Evolutionary conservation across 1,140 invertebrate species (phyloP).

Genomic region (Drosophila pachea): DNA sequence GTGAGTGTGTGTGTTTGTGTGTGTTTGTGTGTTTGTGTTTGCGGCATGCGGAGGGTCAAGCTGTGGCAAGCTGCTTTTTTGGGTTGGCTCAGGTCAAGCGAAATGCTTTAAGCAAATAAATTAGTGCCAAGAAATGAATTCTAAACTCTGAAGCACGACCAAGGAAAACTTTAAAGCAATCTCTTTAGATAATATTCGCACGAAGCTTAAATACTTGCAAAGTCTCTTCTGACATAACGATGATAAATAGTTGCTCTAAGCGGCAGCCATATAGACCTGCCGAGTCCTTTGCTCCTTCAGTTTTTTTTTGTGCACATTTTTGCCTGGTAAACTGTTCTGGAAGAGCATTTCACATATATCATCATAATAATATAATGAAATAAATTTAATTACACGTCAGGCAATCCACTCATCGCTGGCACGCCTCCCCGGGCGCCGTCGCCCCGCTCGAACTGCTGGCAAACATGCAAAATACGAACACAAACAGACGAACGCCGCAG

Average conservation of each 20-base stretch:
- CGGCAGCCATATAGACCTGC: background rate
- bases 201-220: no score
- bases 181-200: background rate
- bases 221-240: background rate
- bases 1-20: no score
- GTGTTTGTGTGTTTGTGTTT: background rate
- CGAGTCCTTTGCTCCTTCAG: no score
- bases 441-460: background rate
- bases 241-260: background rate
- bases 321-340: constrained; percentile 2
- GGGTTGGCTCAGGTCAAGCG: constrained; percentile 20
- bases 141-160: background rate
- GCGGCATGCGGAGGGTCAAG: background rate
- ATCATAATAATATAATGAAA: constrained; percentile 38
- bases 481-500: background rate
- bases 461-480: constrained; percentile 8
- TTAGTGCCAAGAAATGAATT: constrained; percentile 10
- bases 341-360: constrained; percentile 6
- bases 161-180: background rate
- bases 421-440: background rate
- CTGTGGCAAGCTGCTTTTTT: background rate
- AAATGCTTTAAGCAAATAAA: constrained; percentile 24
- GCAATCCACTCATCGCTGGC: constrained; percentile 51
- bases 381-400: constrained; percentile 63
- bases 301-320: no score